Percentiles rank a stretch among this genome's conserved stretches.
phyloP scores from a whole-genome alignment of 2,797 vertebrate genomes.

The Streptopelia turtur region DNA sequence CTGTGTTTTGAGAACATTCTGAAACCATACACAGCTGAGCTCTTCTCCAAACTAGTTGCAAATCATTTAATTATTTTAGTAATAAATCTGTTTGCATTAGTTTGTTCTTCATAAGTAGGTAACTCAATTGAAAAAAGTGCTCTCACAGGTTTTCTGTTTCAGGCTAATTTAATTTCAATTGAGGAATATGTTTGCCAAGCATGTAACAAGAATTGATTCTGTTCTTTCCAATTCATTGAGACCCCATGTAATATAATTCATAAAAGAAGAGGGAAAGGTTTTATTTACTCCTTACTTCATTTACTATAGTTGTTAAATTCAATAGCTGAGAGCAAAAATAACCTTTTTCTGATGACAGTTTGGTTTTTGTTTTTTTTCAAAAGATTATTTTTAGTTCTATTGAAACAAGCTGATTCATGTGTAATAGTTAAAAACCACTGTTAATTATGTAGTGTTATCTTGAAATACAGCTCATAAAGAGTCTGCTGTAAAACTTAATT shows the following conservation, averaged over 20 bases:
- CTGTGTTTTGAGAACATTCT: neutral
- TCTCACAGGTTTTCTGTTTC: constrained; percentile 28
- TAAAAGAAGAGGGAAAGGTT: neutral
- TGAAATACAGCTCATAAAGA: neutral
- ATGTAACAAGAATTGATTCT: constrained; percentile 20
- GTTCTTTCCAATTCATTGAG: constrained; percentile 14
- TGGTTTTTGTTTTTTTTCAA: neutral
- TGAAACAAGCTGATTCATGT: neutral
- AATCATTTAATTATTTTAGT: neutral
- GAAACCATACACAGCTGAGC: neutral
- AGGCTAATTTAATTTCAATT: neutral
- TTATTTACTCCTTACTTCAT: neutral
- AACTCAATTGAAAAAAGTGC: constrained; percentile 20
- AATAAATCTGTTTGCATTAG: constrained; percentile 45
- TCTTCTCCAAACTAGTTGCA: constrained; percentile 24
- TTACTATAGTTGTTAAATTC: neutral
- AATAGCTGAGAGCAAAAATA: neutral
- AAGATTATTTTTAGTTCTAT: constrained; percentile 46
- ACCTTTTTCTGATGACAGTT: neutral
- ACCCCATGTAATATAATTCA: neutral
- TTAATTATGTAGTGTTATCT: constrained; percentile 21
- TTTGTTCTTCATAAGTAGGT: constrained; percentile 60
- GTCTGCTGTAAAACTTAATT: neutral
- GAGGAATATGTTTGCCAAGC: constrained; percentile 43
- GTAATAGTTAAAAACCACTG: neutral